These are phyloP conservation scores for Sphyrna mokarran DNA, from an alignment of 2,113 vertebrate genomes.

Conservation along the genomic window DNA sequence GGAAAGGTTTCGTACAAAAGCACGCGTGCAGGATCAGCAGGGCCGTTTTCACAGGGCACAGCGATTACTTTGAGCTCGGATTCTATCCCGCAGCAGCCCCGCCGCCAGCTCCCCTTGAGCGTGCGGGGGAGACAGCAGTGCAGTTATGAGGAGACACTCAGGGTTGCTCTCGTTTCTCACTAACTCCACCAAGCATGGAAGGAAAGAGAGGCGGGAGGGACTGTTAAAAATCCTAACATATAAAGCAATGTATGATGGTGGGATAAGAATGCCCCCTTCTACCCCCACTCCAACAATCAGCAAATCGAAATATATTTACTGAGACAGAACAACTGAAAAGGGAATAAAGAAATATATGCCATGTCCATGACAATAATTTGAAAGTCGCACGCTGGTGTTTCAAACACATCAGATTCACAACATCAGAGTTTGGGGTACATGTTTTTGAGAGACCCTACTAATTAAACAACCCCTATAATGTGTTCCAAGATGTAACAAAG, in stretches of 20 bases:
- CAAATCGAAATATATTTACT: background rate
- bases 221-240: background rate
- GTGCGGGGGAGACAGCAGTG: too few species aligned
- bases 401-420: background rate
- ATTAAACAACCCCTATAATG: background rate
- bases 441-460: too few species aligned
- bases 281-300: background rate
- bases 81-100: too few species aligned
- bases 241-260: background rate
- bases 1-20: background rate
- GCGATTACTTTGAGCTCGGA: background rate
- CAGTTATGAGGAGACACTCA: background rate
- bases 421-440: background rate
- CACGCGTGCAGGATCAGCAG: background rate
- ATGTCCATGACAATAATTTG: background rate
- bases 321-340: background rate
- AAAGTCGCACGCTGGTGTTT: too few species aligned
- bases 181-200: background rate
- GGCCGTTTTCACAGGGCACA: background rate
- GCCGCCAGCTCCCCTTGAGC: too few species aligned
- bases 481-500: background rate
- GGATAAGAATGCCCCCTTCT: background rate
- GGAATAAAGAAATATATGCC: background rate
- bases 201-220: too few species aligned
- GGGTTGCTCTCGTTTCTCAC: too few species aligned